A percentile compares a stretch with the other conserved stretches of the same genome.
These are phyloP conservation scores for Drosophila nigromelanica DNA, from an alignment of 1,140 invertebrate species.

Conservation along the genomic window DNA sequence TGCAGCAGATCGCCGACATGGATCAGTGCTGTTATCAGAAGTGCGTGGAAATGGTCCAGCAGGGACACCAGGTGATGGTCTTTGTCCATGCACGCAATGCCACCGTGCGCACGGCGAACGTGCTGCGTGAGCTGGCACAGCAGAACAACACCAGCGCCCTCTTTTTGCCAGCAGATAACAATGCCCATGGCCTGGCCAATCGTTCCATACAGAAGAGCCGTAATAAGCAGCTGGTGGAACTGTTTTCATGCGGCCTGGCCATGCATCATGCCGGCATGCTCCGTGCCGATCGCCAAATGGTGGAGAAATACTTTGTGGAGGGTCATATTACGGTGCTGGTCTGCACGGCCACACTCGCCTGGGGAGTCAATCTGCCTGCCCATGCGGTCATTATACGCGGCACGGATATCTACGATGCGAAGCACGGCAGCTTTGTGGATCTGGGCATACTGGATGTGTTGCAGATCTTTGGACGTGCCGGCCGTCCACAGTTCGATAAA, in stretches of 20 bases:
- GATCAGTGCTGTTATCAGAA: constrained; percentile 98
- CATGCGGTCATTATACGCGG: constrained; percentile 98
- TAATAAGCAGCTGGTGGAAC: constrained; percentile 91
- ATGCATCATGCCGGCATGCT: constrained; percentile 97
- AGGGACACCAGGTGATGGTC: constrained; percentile 99
- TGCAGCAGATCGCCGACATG: constrained; percentile 93
- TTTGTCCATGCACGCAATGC: constrained; percentile 99
- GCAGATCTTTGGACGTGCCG: constrained; percentile 99
- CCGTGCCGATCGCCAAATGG: constrained; percentile 86
- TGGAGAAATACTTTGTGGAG: constrained; percentile 95
- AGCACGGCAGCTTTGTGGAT: constrained; percentile 97
- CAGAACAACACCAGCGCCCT: constrained; percentile 89
- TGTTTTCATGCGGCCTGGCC: constrained; percentile 95
- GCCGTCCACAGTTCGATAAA: constrained; percentile 96
- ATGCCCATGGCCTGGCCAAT: constrained; percentile 86
- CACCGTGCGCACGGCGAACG: constrained; percentile 93
- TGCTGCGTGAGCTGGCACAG: constrained; percentile 90
- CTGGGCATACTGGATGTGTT: constrained; percentile 98
- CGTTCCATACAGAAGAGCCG: constrained; percentile 88
- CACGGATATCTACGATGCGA: constrained; percentile 98
- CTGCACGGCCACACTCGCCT: constrained; percentile 99
- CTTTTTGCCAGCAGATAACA: constrained; percentile 87
- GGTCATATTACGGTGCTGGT: constrained; percentile 97
- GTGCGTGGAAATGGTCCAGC: constrained; percentile 92
- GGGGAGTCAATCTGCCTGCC: constrained; percentile 99